Conservation (phyloP, 2,113 vertebrate species). For the Gopherus flavomarginatus region DNA sequence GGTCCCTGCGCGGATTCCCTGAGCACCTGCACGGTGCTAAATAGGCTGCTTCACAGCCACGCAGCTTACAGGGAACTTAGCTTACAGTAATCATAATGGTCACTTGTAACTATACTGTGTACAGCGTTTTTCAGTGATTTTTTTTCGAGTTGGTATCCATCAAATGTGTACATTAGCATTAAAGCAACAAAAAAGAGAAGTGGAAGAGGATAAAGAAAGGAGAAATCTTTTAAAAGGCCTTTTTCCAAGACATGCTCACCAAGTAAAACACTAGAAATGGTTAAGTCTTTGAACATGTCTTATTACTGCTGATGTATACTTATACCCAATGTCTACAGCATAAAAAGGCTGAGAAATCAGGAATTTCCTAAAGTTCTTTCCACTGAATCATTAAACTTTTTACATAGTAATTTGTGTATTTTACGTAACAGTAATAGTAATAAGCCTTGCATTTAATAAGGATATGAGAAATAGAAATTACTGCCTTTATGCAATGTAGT, state of each 20-base stretch:
- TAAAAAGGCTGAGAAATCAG: background rate
- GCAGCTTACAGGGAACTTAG: too few species aligned
- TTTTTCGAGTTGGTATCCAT: background rate
- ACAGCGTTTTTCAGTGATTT: background rate
- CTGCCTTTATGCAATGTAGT: background rate
- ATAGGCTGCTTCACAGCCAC: too few species aligned
- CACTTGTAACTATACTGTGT: accelerated
- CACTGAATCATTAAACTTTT: too few species aligned
- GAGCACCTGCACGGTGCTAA: too few species aligned
- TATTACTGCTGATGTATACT: too few species aligned
- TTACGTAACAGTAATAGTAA: background rate
- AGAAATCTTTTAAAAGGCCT: background rate
- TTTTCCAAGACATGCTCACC: background rate
- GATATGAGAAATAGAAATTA: background rate
- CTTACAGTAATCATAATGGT: too few species aligned
- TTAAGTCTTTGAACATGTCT: too few species aligned
- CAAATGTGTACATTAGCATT: background rate
- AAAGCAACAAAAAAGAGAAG: background rate
- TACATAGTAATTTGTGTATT: background rate
- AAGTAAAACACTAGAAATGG: background rate
- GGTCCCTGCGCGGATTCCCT: too few species aligned
- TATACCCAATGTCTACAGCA: too few species aligned
- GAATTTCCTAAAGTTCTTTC: background rate
- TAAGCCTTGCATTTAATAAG: background rate
- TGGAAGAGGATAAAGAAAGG: background rate